phyloP scores from a whole-genome alignment of 2,113 vertebrate species.

The human region GRCh38 chr20:54570501-54571000 shows the following conservation, averaged over 20 bases:
- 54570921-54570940: conserved; percentile 72
- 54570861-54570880: conserved; percentile 79
- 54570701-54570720: neutral
- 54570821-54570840: conserved; percentile 75
- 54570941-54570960: conserved; percentile 68
- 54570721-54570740: conserved; percentile 52
- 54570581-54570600: conserved; percentile 78
- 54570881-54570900: conserved; percentile 74
- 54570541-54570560: conserved; percentile 73
- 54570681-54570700: conserved; percentile 41
- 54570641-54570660: conserved; percentile 63
- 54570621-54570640: conserved; percentile 48
- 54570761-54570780: conserved; percentile 61
- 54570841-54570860: conserved; percentile 84
- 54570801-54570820: conserved; percentile 71
- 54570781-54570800: conserved; percentile 74
- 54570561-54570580: conserved; percentile 67
- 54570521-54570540: conserved; percentile 60
- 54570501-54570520: conserved; percentile 78
- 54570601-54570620: conserved; percentile 54
- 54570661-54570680: conserved; percentile 44
- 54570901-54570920: conserved; percentile 45
- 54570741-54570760: conserved; percentile 54
- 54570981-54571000: conserved; percentile 29
- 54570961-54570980: conserved; percentile 69